Base-by-base conservation (phyloP, 2,888 invertebrate genomes). In the Drosophila greeni region DNA sequence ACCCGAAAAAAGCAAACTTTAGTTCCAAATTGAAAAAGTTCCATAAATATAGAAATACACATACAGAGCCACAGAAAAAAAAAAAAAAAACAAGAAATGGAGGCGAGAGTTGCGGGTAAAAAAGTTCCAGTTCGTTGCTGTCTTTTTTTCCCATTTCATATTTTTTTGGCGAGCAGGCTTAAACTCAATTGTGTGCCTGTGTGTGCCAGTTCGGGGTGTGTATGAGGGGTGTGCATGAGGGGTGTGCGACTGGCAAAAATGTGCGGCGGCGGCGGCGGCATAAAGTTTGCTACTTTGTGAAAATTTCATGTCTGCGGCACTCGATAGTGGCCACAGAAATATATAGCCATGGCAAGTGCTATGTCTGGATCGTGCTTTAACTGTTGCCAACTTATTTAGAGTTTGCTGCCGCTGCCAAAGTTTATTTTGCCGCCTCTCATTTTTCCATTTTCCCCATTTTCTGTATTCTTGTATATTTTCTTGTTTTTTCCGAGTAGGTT, bases 11-110 rank as follows among this genome's bases (percentile, higher is more conserved):
- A 67, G 66, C 58, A 76, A 79, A 81, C 77, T 84, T 81, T 80
- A 81, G 77, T 81, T 80, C 70, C 80, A 84, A 81, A 81, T 81
- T 81, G 81, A 81, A 81, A 81, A 81, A 81, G 84, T 81, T 81
- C 72, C 74, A 81, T 81, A 81, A 81, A 81, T 81, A 81, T 75
- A 84, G 67, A 82, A 77, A 81, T 72, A 76, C 82, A 77, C 66
- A 47, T 34, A 58, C 40, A 58, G 48, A 59, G 29, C 40, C 11
- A 23, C 39, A 42, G 16, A 34, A 48, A 53, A 40, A 49, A 39
- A 20, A 20, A 37, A 20, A 20, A n/a, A n/a, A n/a, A n/a, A n/a
- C n/a, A n/a, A n/a, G n/a, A n/a, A 47, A 54, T n/a, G n/a, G 26
- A 48, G 37, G 29, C 33, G 31, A 39, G 55, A 51, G 71, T 55